Evolutionary conservation across 2,797 vertebrate genomes (phyloP).

Genomic region (Melanotaenia pygmaea): DNA sequence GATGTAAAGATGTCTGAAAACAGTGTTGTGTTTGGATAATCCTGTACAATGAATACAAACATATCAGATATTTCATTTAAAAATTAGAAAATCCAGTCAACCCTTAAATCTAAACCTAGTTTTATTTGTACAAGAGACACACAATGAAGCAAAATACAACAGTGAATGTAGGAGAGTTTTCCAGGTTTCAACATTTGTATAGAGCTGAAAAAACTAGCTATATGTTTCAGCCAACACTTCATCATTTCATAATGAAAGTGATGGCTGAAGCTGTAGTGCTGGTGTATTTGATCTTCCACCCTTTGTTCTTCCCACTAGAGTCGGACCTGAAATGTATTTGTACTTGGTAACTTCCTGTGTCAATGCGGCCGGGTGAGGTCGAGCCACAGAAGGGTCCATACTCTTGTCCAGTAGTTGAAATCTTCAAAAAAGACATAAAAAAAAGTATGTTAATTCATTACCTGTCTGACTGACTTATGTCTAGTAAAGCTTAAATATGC

Average conservation of each 20-base stretch:
- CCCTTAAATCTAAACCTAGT: not conserved
- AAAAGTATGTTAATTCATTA: slow-evolving; percentile 35
- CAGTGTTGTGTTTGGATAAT: too few species aligned
- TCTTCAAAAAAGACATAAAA: slow-evolving; percentile 67
- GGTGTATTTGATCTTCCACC: slow-evolving; percentile 87
- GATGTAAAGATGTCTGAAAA: too few species aligned
- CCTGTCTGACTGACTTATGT: slow-evolving; percentile 43
- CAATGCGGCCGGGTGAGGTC: slow-evolving; percentile 75
- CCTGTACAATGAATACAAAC: too few species aligned
- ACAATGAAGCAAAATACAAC: not conserved
- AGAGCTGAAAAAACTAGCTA: not conserved
- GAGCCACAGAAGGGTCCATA: slow-evolving; percentile 86
- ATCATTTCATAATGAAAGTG: slow-evolving; percentile 1
- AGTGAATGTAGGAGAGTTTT: not conserved
- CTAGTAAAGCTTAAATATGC: slow-evolving; percentile 55
- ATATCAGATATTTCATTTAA: too few species aligned
- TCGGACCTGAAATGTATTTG: slow-evolving; percentile 80
- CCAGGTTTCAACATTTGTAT: too few species aligned
- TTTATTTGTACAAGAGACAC: slow-evolving; percentile 9
- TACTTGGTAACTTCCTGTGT: slow-evolving; percentile 82
- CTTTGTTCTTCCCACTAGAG: slow-evolving; percentile 81
- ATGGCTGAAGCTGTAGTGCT: slow-evolving; percentile 52
- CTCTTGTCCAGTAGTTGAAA: slow-evolving; percentile 78
- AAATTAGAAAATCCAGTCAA: too few species aligned
- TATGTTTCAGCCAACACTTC: not conserved